Evolutionary conservation across 2,888 invertebrate genomes (phyloP).

Genomic region (Seira musarum): DNA sequence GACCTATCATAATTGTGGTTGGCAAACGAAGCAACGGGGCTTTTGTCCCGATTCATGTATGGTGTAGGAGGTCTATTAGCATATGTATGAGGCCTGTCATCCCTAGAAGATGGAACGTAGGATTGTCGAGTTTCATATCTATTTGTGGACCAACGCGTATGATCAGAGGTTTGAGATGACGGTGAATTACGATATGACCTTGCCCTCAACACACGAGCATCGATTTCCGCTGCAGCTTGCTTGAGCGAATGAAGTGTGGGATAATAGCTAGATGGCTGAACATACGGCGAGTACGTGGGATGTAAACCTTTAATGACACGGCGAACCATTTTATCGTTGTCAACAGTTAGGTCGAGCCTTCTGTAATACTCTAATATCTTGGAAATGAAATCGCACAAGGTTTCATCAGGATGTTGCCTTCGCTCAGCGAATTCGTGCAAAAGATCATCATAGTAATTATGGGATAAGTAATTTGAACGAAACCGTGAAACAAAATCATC

Average conservation of each 20-base stretch:
- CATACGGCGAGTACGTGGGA: slow-evolving; percentile 20
- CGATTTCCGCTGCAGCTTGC: neutral
- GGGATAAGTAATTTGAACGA: neutral
- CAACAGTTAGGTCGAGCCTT: neutral
- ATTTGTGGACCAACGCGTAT: neutral
- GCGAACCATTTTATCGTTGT: neutral
- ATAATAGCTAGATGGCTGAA: neutral
- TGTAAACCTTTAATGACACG: neutral
- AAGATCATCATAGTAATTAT: slow-evolving; percentile 12
- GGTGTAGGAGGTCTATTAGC: neutral
- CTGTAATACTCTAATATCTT: slow-evolving; percentile 15
- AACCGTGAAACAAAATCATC: slow-evolving; percentile 13
- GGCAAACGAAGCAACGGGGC: neutral
- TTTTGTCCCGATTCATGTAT: neutral
- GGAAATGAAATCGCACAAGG: slow-evolving; percentile 7
- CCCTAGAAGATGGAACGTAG: neutral
- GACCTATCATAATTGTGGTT: neutral
- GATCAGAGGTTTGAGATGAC: neutral
- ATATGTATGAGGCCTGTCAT: neutral
- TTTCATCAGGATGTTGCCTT: slow-evolving; percentile 13
- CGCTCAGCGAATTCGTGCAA: slow-evolving; percentile 5
- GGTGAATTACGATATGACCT: slow-evolving; percentile 14
- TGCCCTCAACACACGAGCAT: neutral
- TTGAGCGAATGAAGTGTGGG: neutral
- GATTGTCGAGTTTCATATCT: neutral